Evolutionary conservation across 1,140 invertebrate genomes (phyloP).

Genomic region (Rhynchophorus ferrugineus): DNA sequence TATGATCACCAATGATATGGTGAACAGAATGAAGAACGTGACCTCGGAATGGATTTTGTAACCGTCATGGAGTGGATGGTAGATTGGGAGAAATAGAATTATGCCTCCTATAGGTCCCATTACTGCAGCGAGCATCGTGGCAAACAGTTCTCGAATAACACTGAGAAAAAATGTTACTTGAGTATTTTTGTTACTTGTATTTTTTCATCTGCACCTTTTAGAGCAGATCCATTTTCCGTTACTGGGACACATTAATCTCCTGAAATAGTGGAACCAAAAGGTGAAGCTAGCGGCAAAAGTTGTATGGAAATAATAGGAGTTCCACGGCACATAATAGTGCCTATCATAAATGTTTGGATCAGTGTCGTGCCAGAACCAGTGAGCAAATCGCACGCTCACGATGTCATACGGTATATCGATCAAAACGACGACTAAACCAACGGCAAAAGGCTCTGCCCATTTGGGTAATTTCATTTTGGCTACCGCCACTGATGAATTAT

Average conservation of each 20-base stretch:
- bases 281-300: constrained; percentile 65
- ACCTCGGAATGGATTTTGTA: constrained; percentile 63
- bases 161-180: not conserved
- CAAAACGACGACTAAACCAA: constrained; percentile 63
- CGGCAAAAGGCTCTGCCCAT: constrained; percentile 65
- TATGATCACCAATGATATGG: constrained; percentile 51
- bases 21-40: constrained; percentile 56
- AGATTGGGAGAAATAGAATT: constrained; percentile 60
- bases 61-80: constrained; percentile 67
- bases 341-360: constrained; percentile 74
- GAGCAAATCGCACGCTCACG: constrained; percentile 67
- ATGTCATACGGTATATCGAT: constrained; percentile 78
- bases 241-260: constrained; percentile 47
- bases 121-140: constrained; percentile 49
- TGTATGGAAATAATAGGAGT: constrained; percentile 75
- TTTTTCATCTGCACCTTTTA: constrained; percentile 25
- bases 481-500: constrained; percentile 59
- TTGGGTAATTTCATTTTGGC: constrained; percentile 54
- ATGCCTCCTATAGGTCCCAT: constrained; percentile 65
- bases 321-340: constrained; percentile 71
- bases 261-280: constrained; percentile 56
- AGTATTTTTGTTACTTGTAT: not conserved
- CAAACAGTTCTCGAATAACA: constrained; percentile 47
- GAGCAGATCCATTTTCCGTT: constrained; percentile 46
- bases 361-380: constrained; percentile 83